Conservation (phyloP, 1,140 invertebrate species). For the Neodiprion fabricii region DNA sequence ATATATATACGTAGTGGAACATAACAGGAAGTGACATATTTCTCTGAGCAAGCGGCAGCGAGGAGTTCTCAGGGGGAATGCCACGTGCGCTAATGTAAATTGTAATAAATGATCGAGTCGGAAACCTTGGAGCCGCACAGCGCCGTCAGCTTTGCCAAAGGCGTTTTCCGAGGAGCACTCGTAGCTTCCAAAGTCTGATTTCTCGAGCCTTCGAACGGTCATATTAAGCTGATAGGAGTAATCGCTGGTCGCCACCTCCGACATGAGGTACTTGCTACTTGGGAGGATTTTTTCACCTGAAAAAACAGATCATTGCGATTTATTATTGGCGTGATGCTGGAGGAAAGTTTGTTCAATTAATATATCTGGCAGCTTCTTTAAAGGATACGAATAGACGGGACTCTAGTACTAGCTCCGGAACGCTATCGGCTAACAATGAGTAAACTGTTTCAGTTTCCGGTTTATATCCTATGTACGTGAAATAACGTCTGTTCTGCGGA, state of each 20-base stretch:
- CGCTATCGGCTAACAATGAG: background rate
- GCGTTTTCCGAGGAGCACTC: slow-evolving; percentile 76
- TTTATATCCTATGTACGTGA: slow-evolving; percentile 9
- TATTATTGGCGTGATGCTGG: slow-evolving; percentile 7
- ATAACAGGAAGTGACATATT: too few relatives aligned
- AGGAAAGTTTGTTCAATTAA: background rate
- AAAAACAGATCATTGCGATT: slow-evolving; percentile 18
- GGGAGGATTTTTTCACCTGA: slow-evolving; percentile 69
- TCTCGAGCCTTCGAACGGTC: slow-evolving; percentile 74
- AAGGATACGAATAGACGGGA: background rate
- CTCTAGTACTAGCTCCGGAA: background rate
- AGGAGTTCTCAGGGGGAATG: too few relatives aligned
- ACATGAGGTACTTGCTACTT: slow-evolving; percentile 70
- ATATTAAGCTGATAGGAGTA: slow-evolving; percentile 80
- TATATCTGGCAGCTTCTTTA: background rate
- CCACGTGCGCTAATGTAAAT: too few relatives aligned
- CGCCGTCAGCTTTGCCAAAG: slow-evolving; percentile 74
- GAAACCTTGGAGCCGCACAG: slow-evolving; percentile 75
- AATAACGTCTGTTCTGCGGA: background rate
- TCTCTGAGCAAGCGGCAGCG: too few relatives aligned
- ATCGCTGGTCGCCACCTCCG: slow-evolving; percentile 69
- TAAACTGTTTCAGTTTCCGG: slow-evolving; percentile 12
- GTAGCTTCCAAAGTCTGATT: slow-evolving; percentile 77
- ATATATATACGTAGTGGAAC: too few relatives aligned
- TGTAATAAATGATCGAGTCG: too few relatives aligned